Evolutionary conservation across 1,140 invertebrate genomes (phyloP), one percentile per base, ranked within the genome.

Genomic region (Drosophila sp.): DNA sequence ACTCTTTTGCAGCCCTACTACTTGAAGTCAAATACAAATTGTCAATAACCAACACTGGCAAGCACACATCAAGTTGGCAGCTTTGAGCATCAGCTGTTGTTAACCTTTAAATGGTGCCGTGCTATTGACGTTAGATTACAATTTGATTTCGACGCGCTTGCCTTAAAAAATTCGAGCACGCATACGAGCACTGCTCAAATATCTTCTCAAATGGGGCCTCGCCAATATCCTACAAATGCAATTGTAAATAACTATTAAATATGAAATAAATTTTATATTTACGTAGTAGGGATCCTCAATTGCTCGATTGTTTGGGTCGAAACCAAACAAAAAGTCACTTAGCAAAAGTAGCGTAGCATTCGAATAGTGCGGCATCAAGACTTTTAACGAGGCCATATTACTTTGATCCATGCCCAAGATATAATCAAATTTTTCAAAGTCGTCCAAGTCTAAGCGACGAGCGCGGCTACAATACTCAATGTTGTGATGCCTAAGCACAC

Each of bases 231-330:
- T 96, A 79, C 64, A 53, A 92, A 50, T 38, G 9, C 13, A 38
- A 13, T 3, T 13, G 36, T 13, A n/a, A 6, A 38, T 4, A 7
- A 14, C 16, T 16, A 7, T 18, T 16, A 18, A 18, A 43, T 18
- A 41, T 54, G 1, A 43, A 7, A 18, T 7, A 2, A 25, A 8
- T 2, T 9, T 32, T 21, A 7, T 2, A 41, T 32, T 92, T 92
- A 95, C 96, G 94, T 97, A 97, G 91, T 97, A 97, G 14, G 97
- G 97, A 94, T 98, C 97, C 89, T 95, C 93, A 80, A 98, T 97
- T 72, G 96, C 95, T 41, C 93, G 91, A 50, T 96, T 94, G 38
- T 95, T 95, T 79, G 96, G 54, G 6, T 65, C 76, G 0, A 96
- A 95, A 91, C 97, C 96, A 27, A 73, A 40, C 11, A 72, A 7